phyloP scores from a whole-genome alignment of 2,797 vertebrate genomes.

The Rhabdomys pumilio region DNA sequence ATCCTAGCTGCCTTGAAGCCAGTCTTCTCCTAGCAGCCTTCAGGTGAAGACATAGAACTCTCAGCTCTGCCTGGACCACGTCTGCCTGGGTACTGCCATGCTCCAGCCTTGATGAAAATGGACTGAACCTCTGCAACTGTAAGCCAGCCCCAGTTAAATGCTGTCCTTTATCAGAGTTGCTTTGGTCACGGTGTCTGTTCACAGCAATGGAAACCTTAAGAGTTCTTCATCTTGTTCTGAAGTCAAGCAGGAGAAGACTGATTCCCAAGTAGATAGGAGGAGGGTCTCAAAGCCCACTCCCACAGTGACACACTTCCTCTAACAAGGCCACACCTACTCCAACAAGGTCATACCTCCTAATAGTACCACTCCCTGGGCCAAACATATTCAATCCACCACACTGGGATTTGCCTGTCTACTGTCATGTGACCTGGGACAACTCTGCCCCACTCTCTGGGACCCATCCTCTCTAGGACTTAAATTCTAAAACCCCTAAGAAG shows the following conservation, averaged over 20 bases:
- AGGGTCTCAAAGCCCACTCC: too few relatives aligned
- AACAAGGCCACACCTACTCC: too few relatives aligned
- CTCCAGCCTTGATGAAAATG: not conserved
- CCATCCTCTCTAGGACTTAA: not conserved
- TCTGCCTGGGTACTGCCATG: not conserved
- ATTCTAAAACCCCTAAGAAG: not conserved
- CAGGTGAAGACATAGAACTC: not conserved
- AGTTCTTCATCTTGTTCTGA: too few relatives aligned
- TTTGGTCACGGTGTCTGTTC: too few relatives aligned
- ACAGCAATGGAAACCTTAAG: too few relatives aligned
- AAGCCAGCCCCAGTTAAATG: not conserved
- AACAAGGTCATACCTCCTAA: too few relatives aligned
- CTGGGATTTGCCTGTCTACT: not conserved
- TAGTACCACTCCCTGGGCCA: too few relatives aligned
- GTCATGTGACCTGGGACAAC: not conserved
- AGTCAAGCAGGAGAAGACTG: too few relatives aligned
- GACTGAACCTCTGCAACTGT: not conserved
- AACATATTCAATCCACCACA: too few relatives aligned
- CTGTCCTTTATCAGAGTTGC: too few relatives aligned
- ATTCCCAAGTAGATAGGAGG: too few relatives aligned
- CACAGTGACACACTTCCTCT: too few relatives aligned
- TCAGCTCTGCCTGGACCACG: not conserved
- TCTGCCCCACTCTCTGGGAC: not conserved
- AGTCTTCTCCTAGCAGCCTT: not conserved
- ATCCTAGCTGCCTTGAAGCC: not conserved